phyloP scores from a whole-genome alignment of 2,888 invertebrate genomes.

The Keiferia lycopersicella region DNA sequence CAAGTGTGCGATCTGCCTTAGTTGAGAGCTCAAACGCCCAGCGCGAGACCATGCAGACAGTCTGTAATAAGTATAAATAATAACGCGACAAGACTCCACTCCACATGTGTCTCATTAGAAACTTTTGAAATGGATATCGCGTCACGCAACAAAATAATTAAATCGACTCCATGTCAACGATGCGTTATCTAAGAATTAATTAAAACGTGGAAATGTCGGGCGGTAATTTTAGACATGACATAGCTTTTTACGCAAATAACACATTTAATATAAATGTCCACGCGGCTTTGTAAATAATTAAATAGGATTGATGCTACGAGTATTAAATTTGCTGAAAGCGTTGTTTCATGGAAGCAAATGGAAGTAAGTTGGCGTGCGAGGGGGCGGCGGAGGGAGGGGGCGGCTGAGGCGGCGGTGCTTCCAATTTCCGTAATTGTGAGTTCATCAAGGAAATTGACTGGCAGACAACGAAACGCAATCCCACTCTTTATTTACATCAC shows the following conservation, averaged over 20 bases:
- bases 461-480: slow-evolving; percentile 63
- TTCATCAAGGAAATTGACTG: slow-evolving; percentile 78
- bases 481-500: slow-evolving; percentile 60
- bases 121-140: slow-evolving; percentile 57
- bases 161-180: slow-evolving; percentile 59
- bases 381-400: slow-evolving; percentile 31
- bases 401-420: slow-evolving; percentile 45
- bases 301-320: slow-evolving; percentile 8
- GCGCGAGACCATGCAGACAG: too few relatives aligned
- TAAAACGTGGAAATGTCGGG: slow-evolving; percentile 47
- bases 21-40: too few relatives aligned
- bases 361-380: slow-evolving; percentile 35
- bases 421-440: slow-evolving; percentile 77
- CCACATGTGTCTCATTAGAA: slow-evolving; percentile 64
- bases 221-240: slow-evolving; percentile 22
- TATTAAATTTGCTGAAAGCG: slow-evolving; percentile 27
- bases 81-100: slow-evolving; percentile 19
- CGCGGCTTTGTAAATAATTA: slow-evolving; percentile 5
- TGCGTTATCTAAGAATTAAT: slow-evolving; percentile 55
- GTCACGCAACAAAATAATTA: slow-evolving; percentile 50
- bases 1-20: too few relatives aligned
- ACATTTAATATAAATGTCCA: slow-evolving; percentile 14
- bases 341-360: slow-evolving; percentile 37
- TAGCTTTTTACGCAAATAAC: slow-evolving; percentile 14
- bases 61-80: slow-evolving; percentile 20